Percentiles rank a stretch among this genome's conserved stretches.
Evolutionary conservation across 2,888 invertebrate species (phyloP).

Genomic region (Erpobdella octoculata): DNA sequence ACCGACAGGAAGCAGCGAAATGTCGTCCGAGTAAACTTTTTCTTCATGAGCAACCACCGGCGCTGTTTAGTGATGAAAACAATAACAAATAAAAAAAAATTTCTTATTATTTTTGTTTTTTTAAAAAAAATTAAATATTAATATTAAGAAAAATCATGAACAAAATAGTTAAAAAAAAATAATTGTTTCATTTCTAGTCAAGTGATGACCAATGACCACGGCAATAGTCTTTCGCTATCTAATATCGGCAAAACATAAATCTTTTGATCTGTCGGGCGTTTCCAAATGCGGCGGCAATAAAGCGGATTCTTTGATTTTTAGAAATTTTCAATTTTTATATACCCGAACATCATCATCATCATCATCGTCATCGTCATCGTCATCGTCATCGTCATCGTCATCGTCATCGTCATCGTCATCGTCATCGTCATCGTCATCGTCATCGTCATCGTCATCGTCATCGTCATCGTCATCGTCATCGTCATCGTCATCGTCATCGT

Average conservation of each 20-base stretch:
- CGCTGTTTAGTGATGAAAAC: no score
- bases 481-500: slow-evolving; percentile 1
- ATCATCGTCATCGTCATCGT: not conserved
- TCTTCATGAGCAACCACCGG: no score
- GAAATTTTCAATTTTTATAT: no score
- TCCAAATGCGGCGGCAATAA: no score
- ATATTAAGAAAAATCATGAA: not conserved
- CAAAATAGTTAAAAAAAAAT: not conserved
- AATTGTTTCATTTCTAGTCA: not conserved
- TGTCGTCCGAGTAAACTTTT: not conserved
- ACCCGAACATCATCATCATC: slow-evolving; percentile 1
- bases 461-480: not conserved
- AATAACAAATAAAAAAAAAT: no score
- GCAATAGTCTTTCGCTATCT: no score
- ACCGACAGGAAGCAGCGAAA: not conserved
- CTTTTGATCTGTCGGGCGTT: no score
- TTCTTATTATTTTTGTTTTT: no score
- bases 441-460: slow-evolving; percentile 2
- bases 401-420: not conserved
- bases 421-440: not conserved
- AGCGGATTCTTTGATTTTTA: no score
- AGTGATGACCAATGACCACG: not conserved
- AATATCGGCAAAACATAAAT: no score
- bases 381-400: not conserved
- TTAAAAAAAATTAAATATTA: no score